These are phyloP conservation scores for Syngnathoides biaculeatus DNA, from an alignment of 2,113 vertebrate genomes.

Conservation along the genomic window DNA sequence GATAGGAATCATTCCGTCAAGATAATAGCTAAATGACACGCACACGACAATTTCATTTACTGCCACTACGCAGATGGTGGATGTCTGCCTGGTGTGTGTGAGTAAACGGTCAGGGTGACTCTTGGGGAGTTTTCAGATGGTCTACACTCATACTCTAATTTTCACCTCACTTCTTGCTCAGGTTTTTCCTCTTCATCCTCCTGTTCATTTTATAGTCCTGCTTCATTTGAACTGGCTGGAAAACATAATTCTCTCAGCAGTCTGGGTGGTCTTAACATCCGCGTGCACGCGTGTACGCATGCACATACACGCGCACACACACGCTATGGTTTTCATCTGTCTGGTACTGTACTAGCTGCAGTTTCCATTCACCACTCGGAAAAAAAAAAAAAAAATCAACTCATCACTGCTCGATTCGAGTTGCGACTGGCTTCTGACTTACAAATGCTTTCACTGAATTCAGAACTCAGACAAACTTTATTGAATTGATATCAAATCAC, in stretches of 20 bases:
- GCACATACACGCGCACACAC: slow-evolving; percentile 38
- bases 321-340: slow-evolving; percentile 58
- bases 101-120: not conserved
- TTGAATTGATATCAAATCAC: slow-evolving; percentile 18
- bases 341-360: slow-evolving; percentile 72
- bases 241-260: slow-evolving; percentile 40
- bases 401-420: slow-evolving; percentile 66
- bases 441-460: slow-evolving; percentile 13
- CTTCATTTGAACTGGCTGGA: slow-evolving; percentile 46
- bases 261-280: slow-evolving; percentile 74
- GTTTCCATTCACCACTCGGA: slow-evolving; percentile 67
- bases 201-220: slow-evolving; percentile 34
- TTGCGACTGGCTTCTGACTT: slow-evolving; percentile 23
- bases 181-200: slow-evolving; percentile 24
- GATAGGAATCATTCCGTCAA: slow-evolving; percentile 68
- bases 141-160: slow-evolving; percentile 7
- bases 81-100: slow-evolving; percentile 22
- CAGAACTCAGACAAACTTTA: not conserved
- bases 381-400: slow-evolving; percentile 68
- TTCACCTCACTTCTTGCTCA: slow-evolving; percentile 4
- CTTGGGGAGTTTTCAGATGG: not conserved
- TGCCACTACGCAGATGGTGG: slow-evolving; percentile 40
- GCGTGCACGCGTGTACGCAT: slow-evolving; percentile 16
- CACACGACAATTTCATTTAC: slow-evolving; percentile 55
- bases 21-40: slow-evolving; percentile 68